Evolutionary conservation across 2,888 invertebrate species (phyloP).

Genomic region (Phania funesta): DNA sequence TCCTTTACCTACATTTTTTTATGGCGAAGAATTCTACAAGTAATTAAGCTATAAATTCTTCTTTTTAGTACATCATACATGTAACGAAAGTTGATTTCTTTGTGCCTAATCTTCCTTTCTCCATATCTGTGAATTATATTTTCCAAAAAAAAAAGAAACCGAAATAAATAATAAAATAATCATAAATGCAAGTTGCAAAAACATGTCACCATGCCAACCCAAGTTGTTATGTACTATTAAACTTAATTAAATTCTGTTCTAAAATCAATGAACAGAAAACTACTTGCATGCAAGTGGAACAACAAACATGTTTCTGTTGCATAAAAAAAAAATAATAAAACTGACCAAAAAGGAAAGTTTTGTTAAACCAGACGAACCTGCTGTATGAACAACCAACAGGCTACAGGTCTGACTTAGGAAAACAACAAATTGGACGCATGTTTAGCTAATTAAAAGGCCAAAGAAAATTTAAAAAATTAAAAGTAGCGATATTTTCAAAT

Average conservation of each 20-base stretch:
- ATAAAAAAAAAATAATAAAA: conserved; percentile 8
- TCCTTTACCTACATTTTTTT: not conserved
- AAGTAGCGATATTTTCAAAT: not conserved
- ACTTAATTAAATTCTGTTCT: conserved; percentile 64
- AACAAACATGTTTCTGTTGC: conserved; percentile 18
- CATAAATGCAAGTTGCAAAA: conserved; percentile 31
- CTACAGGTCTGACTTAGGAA: not conserved
- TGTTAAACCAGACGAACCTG: conserved; percentile 48
- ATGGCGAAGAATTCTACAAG: not conserved
- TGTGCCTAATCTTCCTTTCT: not conserved
- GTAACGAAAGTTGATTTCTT: conserved; percentile 24
- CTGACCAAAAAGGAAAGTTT: conserved; percentile 44
- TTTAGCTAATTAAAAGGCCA: conserved; percentile 6
- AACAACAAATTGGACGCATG: not conserved
- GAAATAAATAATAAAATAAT: not conserved
- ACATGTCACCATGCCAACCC: conserved; percentile 63
- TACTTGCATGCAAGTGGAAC: not conserved
- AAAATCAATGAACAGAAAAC: conserved; percentile 60
- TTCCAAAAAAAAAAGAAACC: conserved; percentile 25
- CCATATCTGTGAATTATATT: conserved; percentile 15
- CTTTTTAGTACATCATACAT: not conserved
- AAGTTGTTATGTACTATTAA: conserved; percentile 43
- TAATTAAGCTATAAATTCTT: conserved; percentile 7
- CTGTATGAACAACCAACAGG: not conserved
- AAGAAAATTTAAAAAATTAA: not conserved